Percentiles rank a stretch among this genome's conserved stretches.
These are phyloP conservation scores for Hypomecis atomaria DNA, from an alignment of 2,888 invertebrate genomes.

Conservation along the genomic window DNA sequence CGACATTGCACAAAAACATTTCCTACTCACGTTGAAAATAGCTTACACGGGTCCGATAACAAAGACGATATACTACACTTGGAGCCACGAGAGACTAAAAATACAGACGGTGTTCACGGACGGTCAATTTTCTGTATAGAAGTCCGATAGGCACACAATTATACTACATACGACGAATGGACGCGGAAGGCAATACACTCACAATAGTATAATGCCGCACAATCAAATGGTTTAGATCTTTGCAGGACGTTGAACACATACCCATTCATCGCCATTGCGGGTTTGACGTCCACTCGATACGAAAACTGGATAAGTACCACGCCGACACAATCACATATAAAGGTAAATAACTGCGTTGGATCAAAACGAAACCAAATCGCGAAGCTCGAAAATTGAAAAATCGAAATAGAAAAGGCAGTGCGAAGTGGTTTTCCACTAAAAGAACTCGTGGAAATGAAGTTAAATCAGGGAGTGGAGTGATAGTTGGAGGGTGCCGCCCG, in stretches of 20 bases:
- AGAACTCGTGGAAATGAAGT: slow-evolving; percentile 48
- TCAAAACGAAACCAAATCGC: slow-evolving; percentile 14
- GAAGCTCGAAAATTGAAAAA: slow-evolving; percentile 22
- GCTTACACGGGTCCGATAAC: slow-evolving; percentile 38
- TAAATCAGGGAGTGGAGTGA: slow-evolving; percentile 51
- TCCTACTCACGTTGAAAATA: slow-evolving; percentile 29
- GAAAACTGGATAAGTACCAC: slow-evolving; percentile 28
- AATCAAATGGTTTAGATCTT: slow-evolving; percentile 43
- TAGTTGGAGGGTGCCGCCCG: slow-evolving; percentile 56
- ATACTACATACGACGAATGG: not conserved
- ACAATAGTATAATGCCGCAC: slow-evolving; percentile 39
- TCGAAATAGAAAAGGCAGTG: slow-evolving; percentile 21
- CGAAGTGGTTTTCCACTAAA: slow-evolving; percentile 24
- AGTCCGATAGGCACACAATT: slow-evolving; percentile 25
- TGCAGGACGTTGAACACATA: slow-evolving; percentile 40
- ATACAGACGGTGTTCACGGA: slow-evolving; percentile 34
- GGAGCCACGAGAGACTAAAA: slow-evolving; percentile 29
- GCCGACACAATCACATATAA: slow-evolving; percentile 24
- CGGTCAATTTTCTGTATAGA: slow-evolving; percentile 41
- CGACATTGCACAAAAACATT: slow-evolving; percentile 23
- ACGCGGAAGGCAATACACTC: slow-evolving; percentile 23
- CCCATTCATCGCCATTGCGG: slow-evolving; percentile 38
- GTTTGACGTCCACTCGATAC: slow-evolving; percentile 37
- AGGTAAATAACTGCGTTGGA: slow-evolving; percentile 20
- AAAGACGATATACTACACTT: slow-evolving; percentile 33